Base-by-base conservation (phyloP, 1,140 invertebrate genomes). In the Ceratosolen fusciceps region DNA sequence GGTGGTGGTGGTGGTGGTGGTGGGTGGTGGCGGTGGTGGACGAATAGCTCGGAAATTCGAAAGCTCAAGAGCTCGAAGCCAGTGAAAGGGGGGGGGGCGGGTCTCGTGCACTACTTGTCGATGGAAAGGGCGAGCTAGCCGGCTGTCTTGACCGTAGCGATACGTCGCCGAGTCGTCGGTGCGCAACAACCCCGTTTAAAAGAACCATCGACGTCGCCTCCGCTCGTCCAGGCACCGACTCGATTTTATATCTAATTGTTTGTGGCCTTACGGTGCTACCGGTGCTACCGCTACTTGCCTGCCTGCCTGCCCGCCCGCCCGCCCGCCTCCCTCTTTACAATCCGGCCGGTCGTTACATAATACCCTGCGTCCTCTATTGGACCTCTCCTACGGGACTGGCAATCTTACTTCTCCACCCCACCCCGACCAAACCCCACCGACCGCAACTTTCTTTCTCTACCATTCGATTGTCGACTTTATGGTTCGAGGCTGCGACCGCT, bases 171-270 rank as follows among this genome's bases (percentile, higher is more conserved):
- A 76, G 49, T 56, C 67, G 77, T 56, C n/a, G 56, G 83, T 73
- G 75, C 80, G 80, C 81, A 81, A 71, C 80, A 78, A 77, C 74
- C n/a, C 77, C 81, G 79, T 84, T 82, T 84, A 85, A 85, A 71
- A 29, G 47, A 71, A 29, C n/a, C 39, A 16, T 83, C 81, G 49
- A 14, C 21, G 39, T 12, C 21, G 34, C 16, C 8, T 34, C 34
- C 83, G 31, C 80, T 74, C 47, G 47, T 62, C 49, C 37, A 80
- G 73, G 77, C 19, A 10, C 24, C 4, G 2, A n/a, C 58, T 62
- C 78, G 74, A 81, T 82, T 83, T 84, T 83, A 84, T 85, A 85
- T 85, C 82, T 85, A 84, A 86, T 86, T 86, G 82, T 86, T 86
- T 84, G 84, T 72, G 81, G 82, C 70, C 70, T 65, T 10, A 14